These are phyloP conservation scores for Cheilosia urbana DNA, from an alignment of 2,888 invertebrate species.

Conservation along the genomic window DNA sequence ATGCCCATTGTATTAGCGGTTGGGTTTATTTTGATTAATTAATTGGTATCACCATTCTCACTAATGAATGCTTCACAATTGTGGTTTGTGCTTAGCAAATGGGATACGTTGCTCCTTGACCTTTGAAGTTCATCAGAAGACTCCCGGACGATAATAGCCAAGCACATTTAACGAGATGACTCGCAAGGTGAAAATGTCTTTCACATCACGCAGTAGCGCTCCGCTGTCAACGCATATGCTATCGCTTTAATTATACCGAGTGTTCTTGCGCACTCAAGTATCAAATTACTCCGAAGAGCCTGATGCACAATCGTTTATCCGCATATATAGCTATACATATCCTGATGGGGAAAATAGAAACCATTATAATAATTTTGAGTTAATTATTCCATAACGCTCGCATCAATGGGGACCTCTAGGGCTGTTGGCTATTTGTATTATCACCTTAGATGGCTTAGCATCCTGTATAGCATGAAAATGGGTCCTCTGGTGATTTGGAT, in stretches of 20 bases:
- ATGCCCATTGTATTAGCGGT: constrained; percentile 43
- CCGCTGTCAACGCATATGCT: neutral
- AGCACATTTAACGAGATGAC: constrained; percentile 24
- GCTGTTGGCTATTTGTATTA: constrained; percentile 20
- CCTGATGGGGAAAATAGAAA: constrained; percentile 20
- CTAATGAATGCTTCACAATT: constrained; percentile 65
- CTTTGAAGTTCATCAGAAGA: constrained; percentile 23
- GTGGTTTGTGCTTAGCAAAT: constrained; percentile 54
- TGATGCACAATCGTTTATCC: constrained; percentile 8
- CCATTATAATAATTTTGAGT: constrained; percentile 47
- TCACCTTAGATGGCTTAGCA: constrained; percentile 38
- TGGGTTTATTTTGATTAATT: constrained; percentile 59
- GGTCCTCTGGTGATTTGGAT: constrained; percentile 25
- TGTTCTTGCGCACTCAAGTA: constrained; percentile 9
- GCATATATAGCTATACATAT: neutral
- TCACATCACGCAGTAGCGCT: constrained; percentile 8
- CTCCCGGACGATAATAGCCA: constrained; percentile 3
- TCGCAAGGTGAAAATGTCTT: constrained; percentile 5
- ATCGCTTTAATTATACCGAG: constrained; percentile 10
- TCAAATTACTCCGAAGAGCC: constrained; percentile 26
- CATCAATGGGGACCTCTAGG: constrained; percentile 34
- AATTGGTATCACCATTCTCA: constrained; percentile 64
- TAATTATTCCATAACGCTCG: constrained; percentile 52
- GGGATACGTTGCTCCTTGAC: constrained; percentile 47
- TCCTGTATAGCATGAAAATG: constrained; percentile 26